These are phyloP conservation scores for Heterotilapia buettikoferi DNA, from an alignment of 2,113 vertebrate genomes.

Conservation along the genomic window DNA sequence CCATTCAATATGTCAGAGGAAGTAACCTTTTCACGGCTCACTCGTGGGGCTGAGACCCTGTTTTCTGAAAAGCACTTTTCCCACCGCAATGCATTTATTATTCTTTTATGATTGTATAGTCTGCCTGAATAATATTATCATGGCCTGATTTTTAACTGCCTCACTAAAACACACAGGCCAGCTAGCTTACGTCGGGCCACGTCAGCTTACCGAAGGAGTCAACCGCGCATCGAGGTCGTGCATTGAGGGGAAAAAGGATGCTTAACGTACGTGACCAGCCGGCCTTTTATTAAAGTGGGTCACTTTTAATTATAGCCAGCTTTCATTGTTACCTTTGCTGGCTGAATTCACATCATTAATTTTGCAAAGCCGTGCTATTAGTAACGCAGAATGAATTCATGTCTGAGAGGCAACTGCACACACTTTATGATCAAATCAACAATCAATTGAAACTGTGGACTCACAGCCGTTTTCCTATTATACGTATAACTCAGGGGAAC, in stretches of 20 bases:
- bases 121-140: slow-evolving; percentile 8
- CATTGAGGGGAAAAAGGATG: not conserved
- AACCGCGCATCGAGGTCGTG: not conserved
- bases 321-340: not conserved
- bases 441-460: slow-evolving; percentile 15
- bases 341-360: not conserved
- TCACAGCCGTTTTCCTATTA: slow-evolving; percentile 5
- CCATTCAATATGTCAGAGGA: slow-evolving; percentile 46
- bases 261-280: not conserved
- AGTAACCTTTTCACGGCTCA: slow-evolving; percentile 58
- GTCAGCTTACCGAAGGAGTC: not conserved
- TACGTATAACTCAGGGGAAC: slow-evolving; percentile 11
- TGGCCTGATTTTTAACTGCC: slow-evolving; percentile 24
- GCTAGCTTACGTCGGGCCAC: not conserved
- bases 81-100: not conserved
- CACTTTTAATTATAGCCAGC: not conserved
- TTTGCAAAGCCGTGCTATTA: not conserved
- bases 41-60: slow-evolving; percentile 15
- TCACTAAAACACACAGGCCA: slow-evolving; percentile 29
- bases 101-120: not conserved
- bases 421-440: slow-evolving; percentile 33
- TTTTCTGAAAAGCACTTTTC: slow-evolving; percentile 1
- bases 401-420: not conserved
- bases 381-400: not conserved
- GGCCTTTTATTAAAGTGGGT: not conserved